Conservation (phyloP, 1,140 invertebrate genomes). For the Brevipalpus yothersi region DNA sequence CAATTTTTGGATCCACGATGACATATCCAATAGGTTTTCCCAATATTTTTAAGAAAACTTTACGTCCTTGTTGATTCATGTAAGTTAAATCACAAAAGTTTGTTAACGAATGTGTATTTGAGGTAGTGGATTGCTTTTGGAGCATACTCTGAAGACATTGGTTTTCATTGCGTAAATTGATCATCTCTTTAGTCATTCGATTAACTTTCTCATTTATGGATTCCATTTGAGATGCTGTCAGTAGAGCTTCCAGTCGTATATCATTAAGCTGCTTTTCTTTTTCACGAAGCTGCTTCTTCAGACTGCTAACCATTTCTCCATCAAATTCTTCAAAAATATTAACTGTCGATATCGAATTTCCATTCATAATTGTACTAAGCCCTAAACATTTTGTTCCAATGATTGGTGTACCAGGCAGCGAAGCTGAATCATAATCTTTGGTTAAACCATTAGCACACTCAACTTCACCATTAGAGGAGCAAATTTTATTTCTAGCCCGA, state of each 20-base stretch:
- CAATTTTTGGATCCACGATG: background rate
- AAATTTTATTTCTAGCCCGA: background rate
- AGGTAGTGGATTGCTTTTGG: background rate
- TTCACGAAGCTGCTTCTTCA: slow-evolving; percentile 74
- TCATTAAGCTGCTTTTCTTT: slow-evolving; percentile 90
- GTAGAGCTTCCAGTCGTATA: slow-evolving; percentile 77
- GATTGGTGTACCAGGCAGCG: background rate
- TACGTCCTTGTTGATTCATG: background rate
- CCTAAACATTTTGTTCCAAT: no score
- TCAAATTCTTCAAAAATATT: no score
- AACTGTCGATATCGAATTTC: no score
- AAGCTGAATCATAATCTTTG: background rate
- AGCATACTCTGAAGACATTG: slow-evolving; percentile 50
- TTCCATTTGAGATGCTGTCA: slow-evolving; percentile 84
- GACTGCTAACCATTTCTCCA: slow-evolving; percentile 36
- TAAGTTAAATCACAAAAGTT: background rate
- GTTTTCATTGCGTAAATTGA: slow-evolving; percentile 84
- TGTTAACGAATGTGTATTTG: no score
- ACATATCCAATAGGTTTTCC: background rate
- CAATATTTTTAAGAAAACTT: background rate
- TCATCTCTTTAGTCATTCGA: slow-evolving; percentile 56
- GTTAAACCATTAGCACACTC: background rate
- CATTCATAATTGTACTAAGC: no score
- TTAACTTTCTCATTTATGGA: slow-evolving; percentile 83
- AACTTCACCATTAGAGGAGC: background rate